These are phyloP conservation scores for Spea bombifrons DNA, from an alignment of 2,113 vertebrate species.

Conservation along the genomic window DNA sequence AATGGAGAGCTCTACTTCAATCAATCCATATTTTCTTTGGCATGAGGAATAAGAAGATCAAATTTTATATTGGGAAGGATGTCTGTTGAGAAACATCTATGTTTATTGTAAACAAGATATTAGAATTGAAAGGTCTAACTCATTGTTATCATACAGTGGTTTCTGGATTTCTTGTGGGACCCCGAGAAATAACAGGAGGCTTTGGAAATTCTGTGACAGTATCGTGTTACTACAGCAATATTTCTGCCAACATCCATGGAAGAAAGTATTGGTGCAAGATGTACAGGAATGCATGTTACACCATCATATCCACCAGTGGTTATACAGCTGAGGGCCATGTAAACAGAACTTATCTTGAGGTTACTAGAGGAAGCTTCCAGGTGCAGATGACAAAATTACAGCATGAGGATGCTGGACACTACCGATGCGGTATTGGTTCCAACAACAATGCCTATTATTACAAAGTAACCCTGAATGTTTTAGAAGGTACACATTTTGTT, in stretches of 20 bases:
- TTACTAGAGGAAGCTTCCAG: conserved; percentile 50
- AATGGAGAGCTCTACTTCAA: too few relatives aligned
- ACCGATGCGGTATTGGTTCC: conserved; percentile 65
- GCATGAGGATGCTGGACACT: conserved; percentile 49
- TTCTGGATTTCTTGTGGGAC: conserved; percentile 48
- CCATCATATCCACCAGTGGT: conserved; percentile 56
- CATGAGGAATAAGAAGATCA: too few relatives aligned
- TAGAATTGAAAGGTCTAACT: not conserved
- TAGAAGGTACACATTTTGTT: conserved; percentile 52
- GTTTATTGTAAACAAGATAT: too few relatives aligned
- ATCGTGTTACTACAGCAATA: conserved; percentile 58
- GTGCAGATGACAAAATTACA: conserved; percentile 55
- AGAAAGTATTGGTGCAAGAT: conserved; percentile 68
- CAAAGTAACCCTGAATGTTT: conserved; percentile 53
- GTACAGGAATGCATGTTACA: conserved; percentile 23
- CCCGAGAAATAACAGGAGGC: conserved; percentile 50
- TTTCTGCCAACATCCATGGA: conserved; percentile 53
- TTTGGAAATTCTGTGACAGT: conserved; percentile 58
- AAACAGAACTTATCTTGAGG: conserved; percentile 52
- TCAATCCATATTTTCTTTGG: too few relatives aligned
- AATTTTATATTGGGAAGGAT: too few relatives aligned
- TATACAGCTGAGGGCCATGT: not conserved
- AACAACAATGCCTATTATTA: conserved; percentile 42
- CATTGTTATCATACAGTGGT: conserved; percentile 20
- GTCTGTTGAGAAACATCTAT: too few relatives aligned